Base-by-base conservation (phyloP, 2,113 vertebrate genomes). In the Eptatretus burgeri region DNA sequence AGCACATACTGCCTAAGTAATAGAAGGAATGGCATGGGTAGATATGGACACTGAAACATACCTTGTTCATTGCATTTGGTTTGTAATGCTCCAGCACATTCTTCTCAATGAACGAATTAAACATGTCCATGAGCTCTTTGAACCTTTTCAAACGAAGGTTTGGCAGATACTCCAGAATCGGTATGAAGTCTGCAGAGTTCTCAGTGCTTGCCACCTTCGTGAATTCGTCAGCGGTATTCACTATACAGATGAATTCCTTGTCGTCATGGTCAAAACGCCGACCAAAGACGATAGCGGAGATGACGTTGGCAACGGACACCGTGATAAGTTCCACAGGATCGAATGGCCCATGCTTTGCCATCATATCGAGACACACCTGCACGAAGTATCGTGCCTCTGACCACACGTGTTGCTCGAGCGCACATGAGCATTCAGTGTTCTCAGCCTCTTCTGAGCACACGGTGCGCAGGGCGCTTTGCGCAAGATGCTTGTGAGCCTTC, bases 261-360 rank as follows among this genome's bases (percentile, higher is more conserved):
- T 83, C 76, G 0, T 75, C 64, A n/a, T 83, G 76, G 65, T 69
- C 71, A 1, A 84, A 84, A 18, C 78, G 75, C 9, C 73, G 75
- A 13, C 81, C 82, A 5, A 85, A 87, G 71, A 82, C 85, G 68
- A 89, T 84, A 51, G 79, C 84, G 50, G 79, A 82, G 69, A 89
- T 82, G 63, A 87, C 79, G 1, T 87, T 89, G 18, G 78, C 75
- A 14, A 89, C 84, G 0, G 84, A 84, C 60, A 85, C 72, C 2
- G 85, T 79, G 3, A 89, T 66, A 52, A 80, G 75, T 5, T 74
- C 74, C 67, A 76, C 79, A 10, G 80, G 80, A 64, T 87, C 82
- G 12, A 85, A 85, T 65, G 66, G 69, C 27, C 80, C 79, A 1
- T 69, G 60, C 0, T 64, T 27, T 52, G 71, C 52, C 78, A 80